Conservation (phyloP, 2,888 invertebrate genomes). For the Sylvicola fuscatus region DNA sequence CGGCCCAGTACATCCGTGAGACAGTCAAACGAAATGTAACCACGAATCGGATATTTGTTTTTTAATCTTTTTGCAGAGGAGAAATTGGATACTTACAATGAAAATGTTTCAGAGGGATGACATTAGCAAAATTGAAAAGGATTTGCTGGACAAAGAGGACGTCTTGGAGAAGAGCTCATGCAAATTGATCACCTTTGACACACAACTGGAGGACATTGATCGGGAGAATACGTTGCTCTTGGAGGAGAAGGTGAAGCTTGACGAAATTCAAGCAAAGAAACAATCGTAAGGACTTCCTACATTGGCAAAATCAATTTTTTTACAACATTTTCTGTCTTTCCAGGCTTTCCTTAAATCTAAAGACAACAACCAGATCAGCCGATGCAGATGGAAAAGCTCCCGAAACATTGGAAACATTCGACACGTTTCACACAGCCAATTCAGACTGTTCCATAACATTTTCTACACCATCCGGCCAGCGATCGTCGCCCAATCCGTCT, state of each 20-base stretch:
- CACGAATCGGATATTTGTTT: slow-evolving; percentile 8
- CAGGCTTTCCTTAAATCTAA: slow-evolving; percentile 48
- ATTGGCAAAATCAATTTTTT: not conserved
- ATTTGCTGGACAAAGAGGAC: slow-evolving; percentile 31
- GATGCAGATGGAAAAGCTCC: slow-evolving; percentile 20
- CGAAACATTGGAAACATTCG: slow-evolving; percentile 29
- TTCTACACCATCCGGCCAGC: slow-evolving; percentile 14
- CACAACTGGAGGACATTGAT: slow-evolving; percentile 41
- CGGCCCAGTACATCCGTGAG: slow-evolving; percentile 40
- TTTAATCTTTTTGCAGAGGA: not conserved
- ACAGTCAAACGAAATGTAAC: slow-evolving; percentile 54
- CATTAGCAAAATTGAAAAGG: slow-evolving; percentile 43
- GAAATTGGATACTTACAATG: no score
- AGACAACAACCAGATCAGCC: slow-evolving; percentile 30
- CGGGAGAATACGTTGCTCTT: slow-evolving; percentile 36
- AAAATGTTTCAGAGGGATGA: slow-evolving; percentile 40
- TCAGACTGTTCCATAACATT: slow-evolving; percentile 30
- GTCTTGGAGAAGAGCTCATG: slow-evolving; percentile 37
- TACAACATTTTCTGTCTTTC: slow-evolving; percentile 7
- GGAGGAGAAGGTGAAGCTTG: slow-evolving; percentile 28
- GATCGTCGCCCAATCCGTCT: slow-evolving; percentile 18
- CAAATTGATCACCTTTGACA: slow-evolving; percentile 48
- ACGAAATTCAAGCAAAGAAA: slow-evolving; percentile 30
- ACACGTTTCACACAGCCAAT: slow-evolving; percentile 57
- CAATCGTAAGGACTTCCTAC: slow-evolving; percentile 21